Percentiles rank a stretch among this genome's conserved stretches.
phyloP scores from a whole-genome alignment of 1,140 invertebrate genomes.

The Andrena cerasifolii region DNA sequence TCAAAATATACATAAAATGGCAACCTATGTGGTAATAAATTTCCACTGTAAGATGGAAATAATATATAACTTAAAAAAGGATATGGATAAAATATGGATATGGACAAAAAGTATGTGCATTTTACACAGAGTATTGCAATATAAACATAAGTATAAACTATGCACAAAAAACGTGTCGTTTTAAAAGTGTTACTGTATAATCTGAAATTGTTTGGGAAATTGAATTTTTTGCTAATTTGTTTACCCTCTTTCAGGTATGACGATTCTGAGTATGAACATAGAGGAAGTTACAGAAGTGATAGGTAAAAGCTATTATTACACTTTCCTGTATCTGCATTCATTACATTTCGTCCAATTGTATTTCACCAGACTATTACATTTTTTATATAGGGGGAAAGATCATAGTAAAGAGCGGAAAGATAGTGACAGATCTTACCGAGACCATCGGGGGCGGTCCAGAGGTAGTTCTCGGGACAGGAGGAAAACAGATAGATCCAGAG shows the following conservation, averaged over 20 bases:
- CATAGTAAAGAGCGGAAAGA: conserved; percentile 28
- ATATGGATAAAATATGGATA: conserved; percentile 43
- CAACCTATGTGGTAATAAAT: background rate
- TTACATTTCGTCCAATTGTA: background rate
- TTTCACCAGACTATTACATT: conserved; percentile 2
- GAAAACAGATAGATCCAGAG: no score
- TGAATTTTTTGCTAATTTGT: background rate
- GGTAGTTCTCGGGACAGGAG: conserved; percentile 50
- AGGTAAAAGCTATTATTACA: conserved; percentile 29
- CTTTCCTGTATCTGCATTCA: background rate
- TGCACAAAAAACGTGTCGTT: background rate
- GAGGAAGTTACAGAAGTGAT: conserved; percentile 13
- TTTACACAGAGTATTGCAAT: conserved; percentile 27
- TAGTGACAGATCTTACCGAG: conserved; percentile 41
- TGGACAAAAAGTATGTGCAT: conserved; percentile 18
- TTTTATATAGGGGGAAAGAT: conserved; percentile 14
- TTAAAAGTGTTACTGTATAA: background rate
- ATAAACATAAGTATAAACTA: background rate
- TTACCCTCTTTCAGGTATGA: conserved; percentile 27
- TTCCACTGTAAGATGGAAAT: background rate
- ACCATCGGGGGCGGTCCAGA: conserved; percentile 39
- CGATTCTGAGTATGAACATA: conserved; percentile 6
- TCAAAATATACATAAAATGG: background rate
- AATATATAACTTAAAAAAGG: background rate
- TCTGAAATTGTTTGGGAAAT: background rate